Evolutionary conservation across 2,797 vertebrate species (phyloP), one percentile per base, ranked within the genome.

Genomic region (Xenentodon cancila): DNA sequence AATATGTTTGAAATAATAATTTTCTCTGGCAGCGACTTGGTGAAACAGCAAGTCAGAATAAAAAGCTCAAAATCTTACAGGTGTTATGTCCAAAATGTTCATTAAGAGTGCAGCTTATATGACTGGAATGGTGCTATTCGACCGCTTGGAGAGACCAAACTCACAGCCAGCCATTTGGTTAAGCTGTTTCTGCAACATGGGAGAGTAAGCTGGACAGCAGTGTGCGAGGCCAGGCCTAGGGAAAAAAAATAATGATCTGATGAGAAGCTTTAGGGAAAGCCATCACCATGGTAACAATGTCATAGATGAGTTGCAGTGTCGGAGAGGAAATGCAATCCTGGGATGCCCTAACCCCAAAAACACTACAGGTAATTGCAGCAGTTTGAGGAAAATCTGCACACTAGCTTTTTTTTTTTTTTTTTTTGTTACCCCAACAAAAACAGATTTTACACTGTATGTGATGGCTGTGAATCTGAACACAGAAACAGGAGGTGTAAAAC

Each of bases 231-330:
- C 0, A 55, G 70, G 63, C 50, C 72, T 73, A 54, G 53, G 25
- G 25, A 62, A 37, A 74, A 67, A 64, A 81, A 77, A 81, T 79
- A 77, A 85, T 73, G 63, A 86, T 78, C 53, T 73, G 70, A 81
- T 68, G 37, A 72, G 71, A 73, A 52, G 64, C 50, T 76, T 20
- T 63, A 53, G 64, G 62, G 43, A 40, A 48, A 56, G 51, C 65
- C 55, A 45, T 82, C 45, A 1, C 79, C 75, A 77, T 84, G 69
- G 82, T 18, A 59, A 89, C 81, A 57, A 15, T 37, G 44, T 57
- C 56, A 53, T 42, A 63, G 49, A 71, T 54, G 64, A 71, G 30
- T 69, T 2, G 17, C 21, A 63, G 53, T 25, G 19, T 40, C 42
- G 25, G 25, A 17, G 43, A 54, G 27, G 47, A 18, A 53, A 65